Conservation (phyloP, 92 coral and sea anemone genomes). For the Heliopora coerulea region DNA sequence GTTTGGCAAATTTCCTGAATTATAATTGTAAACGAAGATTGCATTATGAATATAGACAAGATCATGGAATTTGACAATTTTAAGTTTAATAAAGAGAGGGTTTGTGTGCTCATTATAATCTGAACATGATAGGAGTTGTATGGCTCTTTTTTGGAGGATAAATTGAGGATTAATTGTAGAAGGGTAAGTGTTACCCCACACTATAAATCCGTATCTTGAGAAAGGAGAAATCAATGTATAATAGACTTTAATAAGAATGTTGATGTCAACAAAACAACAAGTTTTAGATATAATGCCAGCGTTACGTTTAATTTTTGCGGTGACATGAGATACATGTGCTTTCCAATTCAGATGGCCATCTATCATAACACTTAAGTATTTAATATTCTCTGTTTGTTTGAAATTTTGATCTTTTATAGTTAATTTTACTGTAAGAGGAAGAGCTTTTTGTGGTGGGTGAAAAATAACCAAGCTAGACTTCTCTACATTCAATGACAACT, state of each 20-base stretch:
- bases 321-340: neutral
- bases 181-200: conserved; percentile 41
- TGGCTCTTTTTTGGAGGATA: conserved; percentile 33
- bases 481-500: neutral
- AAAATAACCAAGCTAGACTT: neutral
- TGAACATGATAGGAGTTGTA: conserved; percentile 36
- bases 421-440: neutral
- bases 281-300: conserved; percentile 13
- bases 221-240: conserved; percentile 40
- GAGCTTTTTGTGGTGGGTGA: neutral
- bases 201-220: conserved; percentile 16
- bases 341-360: neutral
- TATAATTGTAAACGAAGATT: conserved; percentile 35
- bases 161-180: conserved; percentile 22
- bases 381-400: neutral
- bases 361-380: neutral
- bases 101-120: conserved; percentile 39
- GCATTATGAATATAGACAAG: conserved; percentile 33
- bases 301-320: no score
- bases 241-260: conserved; percentile 31
- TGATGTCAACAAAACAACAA: conserved; percentile 16
- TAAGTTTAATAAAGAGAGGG: conserved; percentile 30
- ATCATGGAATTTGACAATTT: conserved; percentile 35
- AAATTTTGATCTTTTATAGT: neutral
- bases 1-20: conserved; percentile 6